phyloP scores from a whole-genome alignment of 1,140 invertebrate species.

The Drosophila santomea region DNA sequence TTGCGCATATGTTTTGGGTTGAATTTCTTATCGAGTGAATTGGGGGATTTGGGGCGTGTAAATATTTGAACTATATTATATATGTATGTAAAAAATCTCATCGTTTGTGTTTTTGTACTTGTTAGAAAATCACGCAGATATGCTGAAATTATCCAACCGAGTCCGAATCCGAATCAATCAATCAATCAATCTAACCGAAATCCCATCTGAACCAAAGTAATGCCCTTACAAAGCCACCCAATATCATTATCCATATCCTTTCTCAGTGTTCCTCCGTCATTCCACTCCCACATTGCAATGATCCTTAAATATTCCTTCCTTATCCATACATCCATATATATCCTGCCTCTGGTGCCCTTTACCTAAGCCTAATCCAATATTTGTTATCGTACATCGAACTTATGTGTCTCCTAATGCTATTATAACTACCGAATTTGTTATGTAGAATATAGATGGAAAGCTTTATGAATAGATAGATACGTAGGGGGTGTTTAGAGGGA shows the following conservation, averaged over 20 bases:
- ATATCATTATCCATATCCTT: constrained; percentile 5
- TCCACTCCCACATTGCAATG: constrained; percentile 4
- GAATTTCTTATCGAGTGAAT: constrained; percentile 30
- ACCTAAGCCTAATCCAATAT: constrained; percentile 25
- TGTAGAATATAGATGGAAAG: constrained; percentile 35
- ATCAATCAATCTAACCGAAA: constrained; percentile 47
- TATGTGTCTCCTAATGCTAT: constrained; percentile 44
- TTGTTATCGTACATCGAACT: constrained; percentile 52
- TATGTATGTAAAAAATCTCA: constrained; percentile 62
- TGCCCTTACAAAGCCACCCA: constrained; percentile 18
- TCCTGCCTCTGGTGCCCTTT: constrained; percentile 11
- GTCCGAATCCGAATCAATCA: constrained; percentile 43
- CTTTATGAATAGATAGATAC: constrained; percentile 23
- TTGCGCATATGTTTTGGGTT: constrained; percentile 63
- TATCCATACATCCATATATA: constrained; percentile 18
- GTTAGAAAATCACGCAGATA: constrained; percentile 81
- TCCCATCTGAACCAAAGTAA: constrained; percentile 41
- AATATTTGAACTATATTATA: constrained; percentile 70
- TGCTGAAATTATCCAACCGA: constrained; percentile 78
- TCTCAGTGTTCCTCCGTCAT: background rate
- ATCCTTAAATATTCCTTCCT: background rate
- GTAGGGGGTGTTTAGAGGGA: constrained; percentile 2
- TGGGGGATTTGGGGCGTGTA: constrained; percentile 41
- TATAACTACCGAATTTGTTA: constrained; percentile 16
- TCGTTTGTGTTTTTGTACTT: constrained; percentile 70